Conservation (phyloP, 35 echinoderm and acorn worm species). For the Apostichopus parvimensis region DNA sequence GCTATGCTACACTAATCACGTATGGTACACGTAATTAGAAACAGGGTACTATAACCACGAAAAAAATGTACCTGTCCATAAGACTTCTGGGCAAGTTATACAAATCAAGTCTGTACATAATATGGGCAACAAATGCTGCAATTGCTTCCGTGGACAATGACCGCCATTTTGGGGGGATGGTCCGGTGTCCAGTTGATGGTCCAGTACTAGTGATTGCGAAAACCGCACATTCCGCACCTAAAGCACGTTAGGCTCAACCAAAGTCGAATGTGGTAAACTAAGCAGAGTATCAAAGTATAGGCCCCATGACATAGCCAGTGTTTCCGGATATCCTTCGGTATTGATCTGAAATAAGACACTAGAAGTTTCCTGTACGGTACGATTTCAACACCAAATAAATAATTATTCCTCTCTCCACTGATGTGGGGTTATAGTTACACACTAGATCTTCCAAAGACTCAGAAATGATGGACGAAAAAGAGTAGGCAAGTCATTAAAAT, state of each 20-base stretch:
- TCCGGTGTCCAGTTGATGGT: constrained; percentile 23
- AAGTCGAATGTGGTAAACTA: neutral
- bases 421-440: neutral
- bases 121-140: neutral
- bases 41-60: neutral
- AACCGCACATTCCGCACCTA: neutral
- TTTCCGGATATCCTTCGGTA: constrained; percentile 38
- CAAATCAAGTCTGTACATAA: constrained; percentile 26
- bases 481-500: constrained; percentile 22
- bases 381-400: neutral
- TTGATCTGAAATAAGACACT: constrained; percentile 32
- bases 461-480: constrained; percentile 19
- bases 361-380: neutral
- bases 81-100: neutral
- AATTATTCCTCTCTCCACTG: neutral
- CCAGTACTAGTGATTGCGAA: neutral
- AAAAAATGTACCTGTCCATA: too few relatives aligned
- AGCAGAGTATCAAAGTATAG: constrained; percentile 5
- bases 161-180: constrained; percentile 35
- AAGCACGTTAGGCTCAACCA: neutral
- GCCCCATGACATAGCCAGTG: neutral
- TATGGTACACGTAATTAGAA: too few relatives aligned
- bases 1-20: too few relatives aligned
- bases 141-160: neutral
- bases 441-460: constrained; percentile 19